phyloP scores from a whole-genome alignment of 2,113 vertebrate species.

The Scopus umbretta region DNA sequence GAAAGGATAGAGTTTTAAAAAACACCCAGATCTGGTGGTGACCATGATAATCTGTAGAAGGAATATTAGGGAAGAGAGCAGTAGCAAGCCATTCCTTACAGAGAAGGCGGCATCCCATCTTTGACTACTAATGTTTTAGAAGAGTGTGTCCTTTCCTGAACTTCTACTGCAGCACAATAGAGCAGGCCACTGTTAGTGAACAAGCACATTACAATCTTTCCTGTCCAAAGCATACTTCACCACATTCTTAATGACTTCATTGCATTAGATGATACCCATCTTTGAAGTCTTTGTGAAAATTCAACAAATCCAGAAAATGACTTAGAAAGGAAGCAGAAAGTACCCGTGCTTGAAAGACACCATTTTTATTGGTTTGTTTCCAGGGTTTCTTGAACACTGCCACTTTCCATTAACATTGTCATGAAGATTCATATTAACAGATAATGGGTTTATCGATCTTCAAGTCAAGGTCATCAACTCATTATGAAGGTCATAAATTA shows the following conservation, averaged over 20 bases:
- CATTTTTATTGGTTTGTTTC: neutral
- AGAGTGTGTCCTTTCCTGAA: neutral
- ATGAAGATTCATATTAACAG: neutral
- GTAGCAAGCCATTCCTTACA: neutral
- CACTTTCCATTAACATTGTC: neutral
- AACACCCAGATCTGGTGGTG: neutral
- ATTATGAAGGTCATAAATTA: neutral
- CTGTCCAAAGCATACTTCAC: neutral
- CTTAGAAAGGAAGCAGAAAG: neutral
- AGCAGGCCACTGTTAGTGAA: neutral
- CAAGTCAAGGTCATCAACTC: neutral
- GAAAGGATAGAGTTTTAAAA: neutral
- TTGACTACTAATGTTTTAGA: neutral
- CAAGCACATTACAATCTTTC: neutral
- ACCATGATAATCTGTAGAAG: neutral
- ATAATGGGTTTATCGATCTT: neutral
- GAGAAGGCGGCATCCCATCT: neutral
- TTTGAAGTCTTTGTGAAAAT: neutral
- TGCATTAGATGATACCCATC: neutral
- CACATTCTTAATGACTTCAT: neutral
- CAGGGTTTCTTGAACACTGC: neutral
- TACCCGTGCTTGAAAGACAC: neutral
- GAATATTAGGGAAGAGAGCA: neutral
- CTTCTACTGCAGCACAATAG: neutral
- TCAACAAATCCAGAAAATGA: neutral